Percentiles rank a stretch among this genome's conserved stretches.
Evolutionary conservation across 1,140 invertebrate species (phyloP).

Genomic region (Ips typographus): DNA sequence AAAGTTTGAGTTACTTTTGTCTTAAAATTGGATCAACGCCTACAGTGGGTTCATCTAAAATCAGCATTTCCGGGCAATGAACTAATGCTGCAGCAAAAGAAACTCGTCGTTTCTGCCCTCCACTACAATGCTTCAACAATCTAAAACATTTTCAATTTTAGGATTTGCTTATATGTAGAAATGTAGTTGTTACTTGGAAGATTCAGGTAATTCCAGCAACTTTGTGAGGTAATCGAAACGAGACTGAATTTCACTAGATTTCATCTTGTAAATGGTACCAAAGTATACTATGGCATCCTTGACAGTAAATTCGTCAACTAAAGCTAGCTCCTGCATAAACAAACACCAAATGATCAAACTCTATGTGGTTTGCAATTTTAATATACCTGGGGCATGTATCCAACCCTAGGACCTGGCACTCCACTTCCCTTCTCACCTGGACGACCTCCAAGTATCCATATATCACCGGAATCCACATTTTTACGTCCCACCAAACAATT

Average conservation of each 20-base stretch:
- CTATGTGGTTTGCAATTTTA: not conserved
- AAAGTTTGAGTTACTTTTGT: slow-evolving; percentile 55
- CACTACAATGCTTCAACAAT: slow-evolving; percentile 71
- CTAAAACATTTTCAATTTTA: slow-evolving; percentile 11
- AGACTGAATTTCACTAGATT: slow-evolving; percentile 62
- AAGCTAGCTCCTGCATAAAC: slow-evolving; percentile 71
- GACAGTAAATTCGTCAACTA: slow-evolving; percentile 85
- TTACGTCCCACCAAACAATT: slow-evolving; percentile 82
- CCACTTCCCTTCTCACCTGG: slow-evolving; percentile 72
- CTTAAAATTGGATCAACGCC: slow-evolving; percentile 88
- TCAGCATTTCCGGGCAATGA: slow-evolving; percentile 83
- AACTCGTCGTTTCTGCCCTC: slow-evolving; percentile 84
- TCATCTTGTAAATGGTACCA: slow-evolving; percentile 84
- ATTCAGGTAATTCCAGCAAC: slow-evolving; percentile 72
- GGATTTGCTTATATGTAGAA: not conserved
- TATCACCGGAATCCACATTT: slow-evolving; percentile 70
- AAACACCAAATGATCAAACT: not conserved
- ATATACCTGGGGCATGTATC: slow-evolving; percentile 80
- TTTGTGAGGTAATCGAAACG: slow-evolving; percentile 68
- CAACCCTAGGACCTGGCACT: slow-evolving; percentile 74
- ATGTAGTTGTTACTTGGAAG: slow-evolving; percentile 47
- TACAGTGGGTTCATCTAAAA: slow-evolving; percentile 92
- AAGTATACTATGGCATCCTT: slow-evolving; percentile 86
- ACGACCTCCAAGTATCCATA: slow-evolving; percentile 75
- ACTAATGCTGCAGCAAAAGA: slow-evolving; percentile 85